phyloP scores from a whole-genome alignment of 92 coral and sea anemone genomes.

The Blastomussa wellsi region DNA sequence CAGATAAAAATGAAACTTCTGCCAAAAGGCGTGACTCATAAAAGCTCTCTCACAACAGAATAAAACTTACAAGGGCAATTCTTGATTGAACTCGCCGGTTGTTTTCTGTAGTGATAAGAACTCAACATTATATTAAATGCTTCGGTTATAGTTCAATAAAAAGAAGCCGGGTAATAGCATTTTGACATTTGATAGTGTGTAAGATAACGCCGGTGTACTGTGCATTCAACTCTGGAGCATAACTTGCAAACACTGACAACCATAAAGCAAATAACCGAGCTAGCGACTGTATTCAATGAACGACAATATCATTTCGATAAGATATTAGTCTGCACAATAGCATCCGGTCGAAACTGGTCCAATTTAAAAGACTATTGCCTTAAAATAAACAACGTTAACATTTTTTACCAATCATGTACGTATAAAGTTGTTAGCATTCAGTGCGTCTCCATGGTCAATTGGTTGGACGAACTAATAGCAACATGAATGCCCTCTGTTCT shows the following conservation, averaged over 20 bases:
- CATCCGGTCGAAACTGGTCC: slow-evolving; percentile 35
- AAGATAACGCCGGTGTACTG: neutral
- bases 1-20: neutral
- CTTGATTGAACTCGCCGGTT: neutral
- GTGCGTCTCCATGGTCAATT: slow-evolving; percentile 26
- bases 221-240: neutral
- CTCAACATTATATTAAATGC: neutral
- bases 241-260: neutral
- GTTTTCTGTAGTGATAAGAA: neutral
- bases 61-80: neutral
- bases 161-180: neutral
- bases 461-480: slow-evolving; percentile 20
- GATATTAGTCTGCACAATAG: slow-evolving; percentile 5
- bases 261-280: slow-evolving; percentile 1
- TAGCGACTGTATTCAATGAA: slow-evolving; percentile 9
- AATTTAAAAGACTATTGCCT: slow-evolving; percentile 50
- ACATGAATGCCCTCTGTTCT: slow-evolving; percentile 29
- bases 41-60: neutral
- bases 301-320: slow-evolving; percentile 25
- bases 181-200: neutral
- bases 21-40: neutral
- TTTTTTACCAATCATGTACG: slow-evolving; percentile 62
- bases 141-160: neutral
- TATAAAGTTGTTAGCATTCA: slow-evolving; percentile 19
- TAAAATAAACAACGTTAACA: slow-evolving; percentile 44